Percentiles rank a stretch among this genome's conserved stretches.
These are phyloP conservation scores for Herminia tarsipennalis DNA, from an alignment of 2,888 invertebrate genomes.

Conservation along the genomic window DNA sequence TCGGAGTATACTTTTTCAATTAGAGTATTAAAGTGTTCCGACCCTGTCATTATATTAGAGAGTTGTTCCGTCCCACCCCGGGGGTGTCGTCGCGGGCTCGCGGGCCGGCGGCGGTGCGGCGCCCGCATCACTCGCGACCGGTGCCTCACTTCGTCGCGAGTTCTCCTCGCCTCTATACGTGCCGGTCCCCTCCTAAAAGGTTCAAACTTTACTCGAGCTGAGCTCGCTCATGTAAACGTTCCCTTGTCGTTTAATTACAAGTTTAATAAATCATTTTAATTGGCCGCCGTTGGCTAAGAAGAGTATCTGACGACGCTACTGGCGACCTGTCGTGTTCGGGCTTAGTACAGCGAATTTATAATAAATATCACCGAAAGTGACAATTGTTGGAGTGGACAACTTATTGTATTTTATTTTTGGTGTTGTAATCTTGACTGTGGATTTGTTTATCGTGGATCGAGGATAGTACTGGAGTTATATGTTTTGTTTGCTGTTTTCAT, in stretches of 20 bases:
- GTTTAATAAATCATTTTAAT: conserved; percentile 48
- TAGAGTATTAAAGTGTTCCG: conserved; percentile 85
- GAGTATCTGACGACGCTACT: conserved; percentile 16
- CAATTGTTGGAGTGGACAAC: conserved; percentile 63
- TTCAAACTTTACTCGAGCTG: conserved; percentile 80
- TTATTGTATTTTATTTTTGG: conserved; percentile 48
- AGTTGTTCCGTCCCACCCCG: conserved; percentile 82
- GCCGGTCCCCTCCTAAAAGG: conserved; percentile 30
- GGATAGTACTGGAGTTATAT: conserved; percentile 44
- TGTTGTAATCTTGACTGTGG: conserved; percentile 63
- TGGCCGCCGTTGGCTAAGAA: conserved; percentile 27
- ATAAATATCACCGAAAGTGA: conserved; percentile 62
- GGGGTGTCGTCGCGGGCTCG: conserved; percentile 57
- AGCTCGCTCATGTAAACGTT: conserved; percentile 42
- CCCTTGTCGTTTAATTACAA: conserved; percentile 46
- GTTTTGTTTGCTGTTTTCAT: conserved; percentile 37
- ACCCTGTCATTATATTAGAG: conserved; percentile 85
- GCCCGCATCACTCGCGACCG: conserved; percentile 31
- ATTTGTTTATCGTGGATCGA: conserved; percentile 60
- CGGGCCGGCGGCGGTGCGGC: conserved; percentile 41
- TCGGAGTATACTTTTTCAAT: conserved; percentile 84
- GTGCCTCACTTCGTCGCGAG: conserved; percentile 71
- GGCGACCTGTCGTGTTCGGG: conserved; percentile 18
- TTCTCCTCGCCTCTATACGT: conserved; percentile 56
- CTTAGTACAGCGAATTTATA: conserved; percentile 32